Base-by-base conservation (phyloP, 1,140 invertebrate genomes). In the Agrypnia vestita region DNA sequence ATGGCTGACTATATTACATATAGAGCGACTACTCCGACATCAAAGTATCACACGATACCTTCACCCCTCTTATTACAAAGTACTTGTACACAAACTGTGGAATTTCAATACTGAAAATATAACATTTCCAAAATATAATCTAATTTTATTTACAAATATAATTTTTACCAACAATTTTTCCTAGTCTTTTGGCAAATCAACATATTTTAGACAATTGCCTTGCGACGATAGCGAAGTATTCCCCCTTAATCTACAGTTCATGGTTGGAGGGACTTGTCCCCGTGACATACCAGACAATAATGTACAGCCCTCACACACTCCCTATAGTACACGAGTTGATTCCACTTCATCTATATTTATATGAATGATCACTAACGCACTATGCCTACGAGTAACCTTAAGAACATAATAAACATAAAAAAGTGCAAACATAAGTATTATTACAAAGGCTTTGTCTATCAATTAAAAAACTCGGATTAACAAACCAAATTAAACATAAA, bases 401-500 rank as follows among this genome's bases (percentile, higher is more conserved):
- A 72, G 17, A 35, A 56, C 67, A 21, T 55, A 64, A 67, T 69
- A 10, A 46, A 71, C 46, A 47, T 71, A 80, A 74, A 77, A 78
- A 73, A 77, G 76, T 67, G 64, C 80, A 81, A 64, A 77, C 76
- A 59, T 72, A 79, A 73, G 71, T 55, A 79, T 17, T 74, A 62
- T 73, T 79, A 72, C 67, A 73, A 61, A 73, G 19, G 51, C 35
- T 35, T 74, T 64, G 59, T 44, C 67, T 71, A 69, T 51, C 12
- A 17, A 25, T 51, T 17, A 79, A 59, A n/a, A 35, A 35, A 35
- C 25, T 35, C 25, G 61, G 61, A 64, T 64, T 25, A 64, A 44
- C 25, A 64, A 64, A 47, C 67, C 43, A 49, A 71, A 44, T 47
- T 71, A 46, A 71, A 17, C 43, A 71, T 71, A 71, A 71, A 71